Percentiles rank a stretch among this genome's conserved stretches.
Evolutionary conservation across 2,113 vertebrate species (phyloP).

Genomic region (Uria lomvia): DNA sequence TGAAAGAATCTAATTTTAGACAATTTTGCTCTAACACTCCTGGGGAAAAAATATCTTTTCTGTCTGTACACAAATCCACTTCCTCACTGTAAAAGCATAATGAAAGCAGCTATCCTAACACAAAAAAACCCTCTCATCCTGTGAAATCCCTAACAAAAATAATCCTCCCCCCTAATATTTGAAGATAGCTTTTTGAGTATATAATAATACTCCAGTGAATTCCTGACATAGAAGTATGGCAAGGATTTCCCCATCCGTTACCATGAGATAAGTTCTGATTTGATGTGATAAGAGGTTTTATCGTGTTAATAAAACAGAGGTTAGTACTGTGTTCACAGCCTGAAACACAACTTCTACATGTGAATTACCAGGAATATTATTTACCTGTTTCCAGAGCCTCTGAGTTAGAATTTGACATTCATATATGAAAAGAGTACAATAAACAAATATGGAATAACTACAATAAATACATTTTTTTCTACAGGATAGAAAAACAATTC

Average conservation of each 20-base stretch:
- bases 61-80: background rate
- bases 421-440: background rate
- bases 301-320: background rate
- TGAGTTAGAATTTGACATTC: background rate
- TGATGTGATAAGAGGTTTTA: constrained; percentile 19
- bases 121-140: background rate
- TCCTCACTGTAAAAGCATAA: background rate
- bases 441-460: background rate
- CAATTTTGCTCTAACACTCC: background rate
- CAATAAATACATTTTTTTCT: background rate
- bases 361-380: constrained; percentile 11
- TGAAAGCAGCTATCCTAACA: background rate
- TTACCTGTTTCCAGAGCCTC: background rate
- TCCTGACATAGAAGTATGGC: background rate
- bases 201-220: constrained; percentile 4
- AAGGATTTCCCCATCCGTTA: background rate
- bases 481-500: background rate
- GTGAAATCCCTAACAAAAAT: constrained; percentile 2
- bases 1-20: background rate
- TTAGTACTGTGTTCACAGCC: background rate
- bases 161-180: background rate
- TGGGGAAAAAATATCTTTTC: background rate
- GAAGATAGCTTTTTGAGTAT: background rate
- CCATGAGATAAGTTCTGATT: constrained; percentile 12
- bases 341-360: background rate